Evolutionary conservation across 2,797 vertebrate genomes (phyloP).

Genomic region (Meda fulgida): DNA sequence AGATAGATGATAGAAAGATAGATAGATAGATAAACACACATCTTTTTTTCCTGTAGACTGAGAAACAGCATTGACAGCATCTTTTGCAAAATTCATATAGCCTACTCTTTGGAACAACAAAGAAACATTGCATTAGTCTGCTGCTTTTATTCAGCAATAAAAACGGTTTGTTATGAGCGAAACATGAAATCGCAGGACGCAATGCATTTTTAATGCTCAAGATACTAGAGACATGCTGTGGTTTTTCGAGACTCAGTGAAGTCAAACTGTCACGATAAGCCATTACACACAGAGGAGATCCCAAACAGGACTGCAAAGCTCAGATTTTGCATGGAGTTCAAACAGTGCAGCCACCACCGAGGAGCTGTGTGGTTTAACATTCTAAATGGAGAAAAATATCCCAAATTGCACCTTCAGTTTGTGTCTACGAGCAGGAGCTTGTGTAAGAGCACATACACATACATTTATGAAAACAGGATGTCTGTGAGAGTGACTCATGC

Average conservation of each 20-base stretch:
- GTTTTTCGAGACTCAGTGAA: constrained; percentile 19
- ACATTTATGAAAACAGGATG: constrained; percentile 10
- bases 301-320: constrained; percentile 23
- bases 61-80: constrained; percentile 58
- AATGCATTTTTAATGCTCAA: constrained; percentile 43
- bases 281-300: constrained; percentile 26
- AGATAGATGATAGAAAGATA: background rate
- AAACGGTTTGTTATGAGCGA: constrained; percentile 13
- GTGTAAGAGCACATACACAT: constrained; percentile 7
- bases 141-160: constrained; percentile 35
- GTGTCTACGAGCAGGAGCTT: background rate
- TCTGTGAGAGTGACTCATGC: constrained; percentile 24
- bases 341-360: constrained; percentile 8
- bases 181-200: constrained; percentile 23
- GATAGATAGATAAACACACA: background rate
- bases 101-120: constrained; percentile 15
- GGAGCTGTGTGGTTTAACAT: constrained; percentile 32
- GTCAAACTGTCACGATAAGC: constrained; percentile 22
- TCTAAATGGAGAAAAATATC: constrained; percentile 9
- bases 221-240: constrained; percentile 41
- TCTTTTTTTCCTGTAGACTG: constrained; percentile 11
- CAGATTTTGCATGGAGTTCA: constrained; percentile 22
- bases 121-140: constrained; percentile 44
- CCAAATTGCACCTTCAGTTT: constrained; percentile 20
- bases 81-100: constrained; percentile 26